A percentile compares a stretch with the other conserved stretches of the same genome.
Conservation (phyloP, 2,113 vertebrate genomes). For the Eptatretus burgeri region DNA sequence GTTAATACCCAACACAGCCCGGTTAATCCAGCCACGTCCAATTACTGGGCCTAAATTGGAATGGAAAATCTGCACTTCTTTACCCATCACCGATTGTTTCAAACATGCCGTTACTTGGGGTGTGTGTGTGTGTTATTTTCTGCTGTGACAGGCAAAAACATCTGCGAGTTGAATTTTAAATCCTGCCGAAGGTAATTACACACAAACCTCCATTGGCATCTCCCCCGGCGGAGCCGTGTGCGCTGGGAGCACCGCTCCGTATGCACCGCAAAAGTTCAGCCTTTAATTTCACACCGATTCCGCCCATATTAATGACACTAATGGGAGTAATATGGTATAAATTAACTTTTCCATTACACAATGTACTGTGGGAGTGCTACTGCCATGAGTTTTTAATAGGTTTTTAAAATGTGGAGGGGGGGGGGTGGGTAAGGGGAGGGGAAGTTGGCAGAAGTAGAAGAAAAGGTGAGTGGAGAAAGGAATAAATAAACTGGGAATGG, state of each 20-base stretch:
- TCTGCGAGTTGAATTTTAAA: constrained; percentile 1
- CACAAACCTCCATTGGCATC: not conserved
- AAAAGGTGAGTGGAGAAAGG: too few relatives aligned
- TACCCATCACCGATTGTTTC: too few relatives aligned
- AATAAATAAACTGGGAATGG: too few relatives aligned
- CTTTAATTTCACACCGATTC: constrained; percentile 7
- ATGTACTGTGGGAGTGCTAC: constrained; percentile 1
- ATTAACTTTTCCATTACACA: constrained; percentile 7
- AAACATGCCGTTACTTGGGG: too few relatives aligned
- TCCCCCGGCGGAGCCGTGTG: not conserved
- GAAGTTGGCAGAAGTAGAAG: not conserved
- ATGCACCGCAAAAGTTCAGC: constrained; percentile 4
- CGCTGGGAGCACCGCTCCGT: not conserved
- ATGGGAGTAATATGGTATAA: constrained; percentile 6
- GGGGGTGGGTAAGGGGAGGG: not conserved
- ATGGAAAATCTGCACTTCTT: too few relatives aligned
- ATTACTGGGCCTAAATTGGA: too few relatives aligned
- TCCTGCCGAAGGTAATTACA: constrained; percentile 4
- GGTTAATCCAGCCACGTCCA: too few relatives aligned
- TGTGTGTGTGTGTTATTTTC: too few relatives aligned
- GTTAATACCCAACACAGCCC: too few relatives aligned
- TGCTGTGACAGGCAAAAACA: too few relatives aligned
- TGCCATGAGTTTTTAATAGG: constrained; percentile 1
- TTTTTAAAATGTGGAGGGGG: constrained; percentile 4
- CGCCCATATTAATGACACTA: constrained; percentile 6